phyloP scores from a whole-genome alignment of 2,888 invertebrate species.

The Isotomurus palustris region DNA sequence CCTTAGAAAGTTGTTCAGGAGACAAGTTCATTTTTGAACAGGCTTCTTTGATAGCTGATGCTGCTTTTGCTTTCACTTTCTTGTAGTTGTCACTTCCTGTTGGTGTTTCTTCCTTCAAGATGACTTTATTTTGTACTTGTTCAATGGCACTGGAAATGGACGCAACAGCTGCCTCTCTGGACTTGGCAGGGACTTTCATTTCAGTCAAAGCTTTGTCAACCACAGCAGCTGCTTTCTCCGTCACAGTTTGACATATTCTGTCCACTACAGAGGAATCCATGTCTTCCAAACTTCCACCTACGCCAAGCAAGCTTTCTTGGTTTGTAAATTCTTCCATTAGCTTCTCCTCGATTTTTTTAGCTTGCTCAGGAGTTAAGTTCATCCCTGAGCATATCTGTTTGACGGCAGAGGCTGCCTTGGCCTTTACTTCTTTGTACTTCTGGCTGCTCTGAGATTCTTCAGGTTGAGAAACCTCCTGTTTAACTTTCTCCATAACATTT shows the following conservation, averaged over 20 bases:
- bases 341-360: background rate
- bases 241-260: constrained; percentile 3
- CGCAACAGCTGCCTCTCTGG: background rate
- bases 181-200: background rate
- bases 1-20: too few relatives aligned
- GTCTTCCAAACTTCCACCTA: too few relatives aligned
- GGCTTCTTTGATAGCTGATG: background rate
- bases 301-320: background rate
- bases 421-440: too few relatives aligned
- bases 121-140: too few relatives aligned
- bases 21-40: background rate
- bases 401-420: background rate
- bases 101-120: too few relatives aligned
- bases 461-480: too few relatives aligned
- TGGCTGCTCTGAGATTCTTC: too few relatives aligned
- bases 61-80: background rate
- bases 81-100: too few relatives aligned
- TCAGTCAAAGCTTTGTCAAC: constrained; percentile 1
- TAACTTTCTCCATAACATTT: too few relatives aligned
- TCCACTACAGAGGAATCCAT: background rate
- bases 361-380: background rate
- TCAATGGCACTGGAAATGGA: too few relatives aligned
- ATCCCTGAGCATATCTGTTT: background rate
- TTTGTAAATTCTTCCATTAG: background rate
- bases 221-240: background rate